Base-by-base conservation (phyloP, 2,888 invertebrate species). In the Hyles lineata region DNA sequence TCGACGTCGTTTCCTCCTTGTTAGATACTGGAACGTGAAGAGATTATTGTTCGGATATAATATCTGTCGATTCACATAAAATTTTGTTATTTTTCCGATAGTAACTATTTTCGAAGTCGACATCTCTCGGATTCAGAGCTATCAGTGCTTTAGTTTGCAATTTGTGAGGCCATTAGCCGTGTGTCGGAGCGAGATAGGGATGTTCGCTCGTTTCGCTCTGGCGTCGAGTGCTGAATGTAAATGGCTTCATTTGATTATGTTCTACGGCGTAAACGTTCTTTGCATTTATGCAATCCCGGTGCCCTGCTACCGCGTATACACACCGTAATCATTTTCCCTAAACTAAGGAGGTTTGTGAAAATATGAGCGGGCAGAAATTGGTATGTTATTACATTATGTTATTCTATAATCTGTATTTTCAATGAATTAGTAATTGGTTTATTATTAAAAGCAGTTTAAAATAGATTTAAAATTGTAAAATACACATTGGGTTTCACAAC, bases 171-270 rank as follows among this genome's bases (percentile, higher is more conserved):
- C 89, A 92, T 93, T 92, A 92, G 81, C 85, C 82, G 84, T 81
- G 88, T 81, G 93, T 85, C 89, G 84, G 90, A 92, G 85, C 63
- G 90, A 85, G 92, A 90, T 77, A 80, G 79, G 77, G 73, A 76
- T 74, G 85, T 87, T 82, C 81, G 78, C 82, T 79, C 79, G 82
- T 79, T 79, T 87, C 81, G 82, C 82, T 89, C 87, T 80, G 83
- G 84, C 85, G 85, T 84, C 89, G 83, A 85, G 86, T 83, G 85
- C 85, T 91, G 93, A 93, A 93, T 93, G 90, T 89, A 92, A 93
- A 94, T 92, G 89, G 90, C 92, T 93, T 92, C 92, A 93, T 93
- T 93, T 92, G 90, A 91, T 92, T 92, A 91, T 90, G 89, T 90
- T 90, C 86, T 85, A 85, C 85, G 86, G 80, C 84, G 89, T 89